Percentiles rank a stretch among this genome's conserved stretches.
phyloP scores from a whole-genome alignment of 2,113 vertebrate genomes.

The Parus major region DNA sequence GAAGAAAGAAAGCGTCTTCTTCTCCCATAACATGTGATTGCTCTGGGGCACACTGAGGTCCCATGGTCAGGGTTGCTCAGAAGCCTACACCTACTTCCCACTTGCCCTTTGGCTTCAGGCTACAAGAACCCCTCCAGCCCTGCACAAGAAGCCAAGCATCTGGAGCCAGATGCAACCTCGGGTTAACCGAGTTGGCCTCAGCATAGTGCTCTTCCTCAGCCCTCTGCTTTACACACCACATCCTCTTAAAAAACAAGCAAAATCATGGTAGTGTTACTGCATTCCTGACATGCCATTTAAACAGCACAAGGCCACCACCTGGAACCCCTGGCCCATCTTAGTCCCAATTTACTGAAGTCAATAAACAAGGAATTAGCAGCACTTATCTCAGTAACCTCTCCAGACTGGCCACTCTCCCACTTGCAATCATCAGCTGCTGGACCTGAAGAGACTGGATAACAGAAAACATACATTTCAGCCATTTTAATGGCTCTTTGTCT shows the following conservation, averaged over 20 bases:
- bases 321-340: not conserved
- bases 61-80: not conserved
- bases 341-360: constrained; percentile 1
- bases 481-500: not conserved
- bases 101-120: not conserved
- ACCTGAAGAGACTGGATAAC: not conserved
- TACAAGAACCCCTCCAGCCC: not conserved
- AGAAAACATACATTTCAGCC: not conserved
- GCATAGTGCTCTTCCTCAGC: not conserved
- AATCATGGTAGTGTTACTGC: not conserved
- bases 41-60: fast-evolving
- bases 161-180: not conserved
- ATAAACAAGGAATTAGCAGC: constrained; percentile 31
- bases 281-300: not conserved
- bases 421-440: not conserved
- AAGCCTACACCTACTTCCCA: fast-evolving
- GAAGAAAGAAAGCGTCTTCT: not conserved
- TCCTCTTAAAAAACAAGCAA: not conserved
- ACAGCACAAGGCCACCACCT: not conserved
- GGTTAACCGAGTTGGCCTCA: not conserved
- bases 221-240: not conserved
- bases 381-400: not conserved
- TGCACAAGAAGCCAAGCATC: not conserved
- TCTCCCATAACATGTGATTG: not conserved
- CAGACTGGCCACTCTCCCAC: not conserved